Base-by-base conservation (phyloP, 2,888 invertebrate genomes). In the Lycaena phlaeas region DNA sequence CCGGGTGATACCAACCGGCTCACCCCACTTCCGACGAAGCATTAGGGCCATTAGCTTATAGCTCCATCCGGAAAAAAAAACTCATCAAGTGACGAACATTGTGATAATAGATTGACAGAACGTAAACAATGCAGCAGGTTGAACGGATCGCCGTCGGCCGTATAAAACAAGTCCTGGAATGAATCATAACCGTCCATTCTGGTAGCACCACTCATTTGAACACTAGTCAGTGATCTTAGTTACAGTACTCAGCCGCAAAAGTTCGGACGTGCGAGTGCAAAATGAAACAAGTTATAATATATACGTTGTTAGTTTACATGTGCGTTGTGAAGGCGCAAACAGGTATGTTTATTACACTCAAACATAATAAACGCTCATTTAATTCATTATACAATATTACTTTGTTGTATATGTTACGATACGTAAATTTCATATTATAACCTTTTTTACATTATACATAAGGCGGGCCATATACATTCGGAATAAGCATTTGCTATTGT, bases 111-210 rank as follows among this genome's bases (percentile, higher is more conserved):
- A n/a, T n/a, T n/a, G n/a, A n/a, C n/a, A n/a, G n/a, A n/a, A n/a
- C n/a, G n/a, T n/a, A n/a, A n/a, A n/a, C n/a, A n/a, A n/a, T n/a
- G n/a, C n/a, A n/a, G n/a, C n/a, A n/a, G n/a, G n/a, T n/a, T n/a
- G n/a, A n/a, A n/a, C n/a, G n/a, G n/a, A n/a, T n/a, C n/a, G n/a
- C n/a, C n/a, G n/a, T n/a, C n/a, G n/a, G n/a, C n/a, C n/a, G 18
- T 34, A 10, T 18, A 22, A 34, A 34, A 34, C 34, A 18, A 15
- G 34, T 34, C 22, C 22, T 22, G 22, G 7, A 22, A 10, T 34
- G 34, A 22, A 34, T 34, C 34, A 34, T 34, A 34, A 34, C 17
- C 18, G n/a, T n/a, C n/a, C n/a, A n/a, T n/a, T n/a, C n/a, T n/a
- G 11, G 34, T 34, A 34, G 34, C 34, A 22, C 22, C 34, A 34